Evolutionary conservation across 2,888 invertebrate species (phyloP).

Genomic region (Temnothorax ravouxi): DNA sequence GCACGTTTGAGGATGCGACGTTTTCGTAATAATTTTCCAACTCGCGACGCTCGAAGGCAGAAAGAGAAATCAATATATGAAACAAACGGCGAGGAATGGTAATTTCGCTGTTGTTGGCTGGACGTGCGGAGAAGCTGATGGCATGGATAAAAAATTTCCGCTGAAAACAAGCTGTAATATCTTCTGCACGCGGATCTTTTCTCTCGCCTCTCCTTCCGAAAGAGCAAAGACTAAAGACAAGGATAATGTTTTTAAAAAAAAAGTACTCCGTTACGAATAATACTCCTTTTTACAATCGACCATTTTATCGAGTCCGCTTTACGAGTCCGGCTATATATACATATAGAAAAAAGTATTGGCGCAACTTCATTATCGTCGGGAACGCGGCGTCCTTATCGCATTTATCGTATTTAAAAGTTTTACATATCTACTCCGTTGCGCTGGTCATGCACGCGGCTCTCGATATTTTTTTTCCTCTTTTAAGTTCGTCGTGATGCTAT

Average conservation of each 20-base stretch:
- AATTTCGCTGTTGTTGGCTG: constrained; percentile 16
- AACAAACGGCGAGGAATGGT: neutral
- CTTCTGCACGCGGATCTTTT: neutral
- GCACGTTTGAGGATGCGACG: neutral
- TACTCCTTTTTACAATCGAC: neutral
- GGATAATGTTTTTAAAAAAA: neutral
- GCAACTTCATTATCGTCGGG: constrained; percentile 30
- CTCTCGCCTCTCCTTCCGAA: neutral
- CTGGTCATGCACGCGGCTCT: constrained; percentile 64
- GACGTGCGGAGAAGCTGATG: neutral
- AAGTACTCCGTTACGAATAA: neutral
- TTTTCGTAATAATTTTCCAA: neutral
- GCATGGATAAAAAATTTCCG: constrained; percentile 70
- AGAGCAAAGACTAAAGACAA: neutral
- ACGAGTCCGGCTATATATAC: neutral
- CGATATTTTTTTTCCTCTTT: neutral
- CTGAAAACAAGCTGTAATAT: constrained; percentile 57
- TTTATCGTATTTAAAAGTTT: constrained; percentile 37
- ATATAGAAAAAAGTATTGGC: neutral
- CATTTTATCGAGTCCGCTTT: neutral
- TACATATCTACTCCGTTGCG: constrained; percentile 55
- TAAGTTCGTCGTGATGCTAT: neutral
- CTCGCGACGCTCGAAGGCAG: neutral
- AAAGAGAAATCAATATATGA: constrained; percentile 22
- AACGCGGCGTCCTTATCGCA: constrained; percentile 56